phyloP scores from a whole-genome alignment of 2,113 vertebrate species.

The Oncorhynchus keta region DNA sequence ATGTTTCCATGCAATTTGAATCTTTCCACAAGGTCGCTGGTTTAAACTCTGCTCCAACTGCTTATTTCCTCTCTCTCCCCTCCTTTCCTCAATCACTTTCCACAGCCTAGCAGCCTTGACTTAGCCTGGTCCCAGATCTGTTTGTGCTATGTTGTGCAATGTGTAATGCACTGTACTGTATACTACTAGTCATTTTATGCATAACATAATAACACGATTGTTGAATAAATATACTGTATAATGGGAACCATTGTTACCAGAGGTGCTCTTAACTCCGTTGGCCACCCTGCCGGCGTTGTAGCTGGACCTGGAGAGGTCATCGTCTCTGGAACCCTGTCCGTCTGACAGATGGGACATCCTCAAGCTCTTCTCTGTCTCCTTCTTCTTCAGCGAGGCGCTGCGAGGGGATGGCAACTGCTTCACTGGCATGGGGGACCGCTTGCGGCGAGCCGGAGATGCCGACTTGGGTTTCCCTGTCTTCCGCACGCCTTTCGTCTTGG shows the following conservation, averaged over 20 bases:
- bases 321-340: conserved; percentile 78
- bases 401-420: conserved; percentile 79
- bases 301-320: conserved; percentile 80
- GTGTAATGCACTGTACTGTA: no score
- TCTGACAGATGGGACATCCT: conserved; percentile 73
- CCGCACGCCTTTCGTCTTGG: conserved; percentile 82
- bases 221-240: background rate
- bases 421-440: conserved; percentile 82
- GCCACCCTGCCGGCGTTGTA: conserved; percentile 81
- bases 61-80: no score
- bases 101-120: no score
- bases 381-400: conserved; percentile 76
- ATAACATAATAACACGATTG: background rate
- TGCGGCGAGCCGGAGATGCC: conserved; percentile 84
- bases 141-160: no score
- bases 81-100: no score
- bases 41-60: no score
- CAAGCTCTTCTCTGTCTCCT: conserved; percentile 78
- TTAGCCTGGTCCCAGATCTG: no score
- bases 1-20: background rate
- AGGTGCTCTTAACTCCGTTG: conserved; percentile 83
- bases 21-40: no score
- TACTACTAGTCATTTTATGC: no score
- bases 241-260: conserved; percentile 69
- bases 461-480: conserved; percentile 86